Percentiles rank a stretch among this genome's conserved stretches.
Evolutionary conservation across 2,113 vertebrate species (phyloP).

Genomic region (Manacus vitellinus): DNA sequence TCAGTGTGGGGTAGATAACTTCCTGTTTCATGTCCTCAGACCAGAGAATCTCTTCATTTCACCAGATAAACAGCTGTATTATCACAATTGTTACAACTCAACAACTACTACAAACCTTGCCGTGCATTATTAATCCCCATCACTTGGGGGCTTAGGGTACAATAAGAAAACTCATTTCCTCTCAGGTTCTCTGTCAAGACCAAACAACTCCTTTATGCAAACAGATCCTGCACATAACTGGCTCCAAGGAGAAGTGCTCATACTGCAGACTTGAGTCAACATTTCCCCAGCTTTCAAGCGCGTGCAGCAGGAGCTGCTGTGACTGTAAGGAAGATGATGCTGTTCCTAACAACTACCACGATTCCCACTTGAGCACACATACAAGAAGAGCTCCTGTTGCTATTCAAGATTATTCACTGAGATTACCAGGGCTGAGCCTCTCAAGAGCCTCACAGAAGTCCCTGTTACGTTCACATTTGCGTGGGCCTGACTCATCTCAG

Average conservation of each 20-base stretch:
- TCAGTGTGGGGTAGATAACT: not conserved
- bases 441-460: not conserved
- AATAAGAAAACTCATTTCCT: not conserved
- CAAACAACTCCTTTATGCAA: not conserved
- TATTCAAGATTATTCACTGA: not conserved
- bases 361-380: not conserved
- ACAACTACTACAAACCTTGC: not conserved
- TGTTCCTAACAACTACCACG: not conserved
- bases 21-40: not conserved
- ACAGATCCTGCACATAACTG: not conserved
- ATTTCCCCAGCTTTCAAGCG: not conserved
- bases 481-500: not conserved
- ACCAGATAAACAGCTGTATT: not conserved
- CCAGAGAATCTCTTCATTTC: not conserved
- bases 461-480: not conserved
- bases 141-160: fast-evolving
- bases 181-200: not conserved
- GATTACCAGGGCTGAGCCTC: not conserved
- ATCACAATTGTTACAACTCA: not conserved
- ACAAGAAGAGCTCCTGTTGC: not conserved
- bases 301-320: not conserved
- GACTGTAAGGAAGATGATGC: not conserved
- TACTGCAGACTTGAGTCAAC: not conserved
- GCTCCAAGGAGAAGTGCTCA: not conserved
- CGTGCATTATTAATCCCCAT: not conserved